phyloP scores from a whole-genome alignment of 2,797 vertebrate genomes.

The Sebastolobus alascanus region DNA sequence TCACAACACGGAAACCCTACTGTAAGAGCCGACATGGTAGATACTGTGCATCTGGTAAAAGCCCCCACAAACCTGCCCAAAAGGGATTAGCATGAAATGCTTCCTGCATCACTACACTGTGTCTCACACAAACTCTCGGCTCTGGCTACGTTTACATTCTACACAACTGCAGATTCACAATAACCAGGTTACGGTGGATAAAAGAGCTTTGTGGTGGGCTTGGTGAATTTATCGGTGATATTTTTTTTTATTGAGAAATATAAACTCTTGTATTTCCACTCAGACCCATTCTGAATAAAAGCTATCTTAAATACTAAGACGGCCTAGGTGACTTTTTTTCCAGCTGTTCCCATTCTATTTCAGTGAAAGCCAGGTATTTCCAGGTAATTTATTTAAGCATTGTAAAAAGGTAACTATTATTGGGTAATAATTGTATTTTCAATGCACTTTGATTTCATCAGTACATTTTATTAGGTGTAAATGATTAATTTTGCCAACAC shows the following conservation, averaged over 20 bases:
- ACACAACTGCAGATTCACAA: slow-evolving; percentile 15
- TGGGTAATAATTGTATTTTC: background rate
- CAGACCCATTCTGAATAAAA: slow-evolving; percentile 74
- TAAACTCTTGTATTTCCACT: slow-evolving; percentile 59
- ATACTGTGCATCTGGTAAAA: slow-evolving; percentile 35
- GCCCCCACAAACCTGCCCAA: slow-evolving; percentile 30
- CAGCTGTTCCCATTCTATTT: background rate
- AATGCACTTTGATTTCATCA: background rate
- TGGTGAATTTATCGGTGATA: slow-evolving; percentile 55
- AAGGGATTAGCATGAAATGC: slow-evolving; percentile 6
- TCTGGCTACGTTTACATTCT: slow-evolving; percentile 35
- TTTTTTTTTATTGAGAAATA: slow-evolving; percentile 62
- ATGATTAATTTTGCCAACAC: background rate
- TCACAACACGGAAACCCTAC: background rate
- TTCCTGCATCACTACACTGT: slow-evolving; percentile 8
- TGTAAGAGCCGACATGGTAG: slow-evolving; percentile 6
- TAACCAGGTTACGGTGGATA: slow-evolving; percentile 32
- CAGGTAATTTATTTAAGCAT: background rate
- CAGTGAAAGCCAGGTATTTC: background rate
- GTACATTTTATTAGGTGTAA: background rate
- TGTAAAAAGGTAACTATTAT: background rate
- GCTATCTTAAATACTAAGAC: slow-evolving; percentile 38
- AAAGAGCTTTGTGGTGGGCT: slow-evolving; percentile 53
- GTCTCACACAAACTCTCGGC: slow-evolving; percentile 22
- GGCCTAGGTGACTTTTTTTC: slow-evolving; percentile 20